These are phyloP conservation scores for Plebejus argus DNA, from an alignment of 2,888 invertebrate species.

Conservation along the genomic window DNA sequence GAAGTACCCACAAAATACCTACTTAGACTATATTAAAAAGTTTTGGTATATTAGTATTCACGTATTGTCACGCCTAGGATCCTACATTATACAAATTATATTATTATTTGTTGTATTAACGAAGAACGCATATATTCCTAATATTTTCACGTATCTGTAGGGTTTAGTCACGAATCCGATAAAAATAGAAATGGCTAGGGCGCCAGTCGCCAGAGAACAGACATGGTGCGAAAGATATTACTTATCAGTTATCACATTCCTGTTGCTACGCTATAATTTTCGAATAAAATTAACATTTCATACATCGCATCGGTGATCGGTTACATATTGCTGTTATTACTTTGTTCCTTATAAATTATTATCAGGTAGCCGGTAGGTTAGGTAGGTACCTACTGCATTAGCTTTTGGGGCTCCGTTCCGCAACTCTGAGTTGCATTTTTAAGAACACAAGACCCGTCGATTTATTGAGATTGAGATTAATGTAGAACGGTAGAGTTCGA, in stretches of 20 bases:
- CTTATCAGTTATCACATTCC: constrained; percentile 14
- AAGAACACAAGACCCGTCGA: too few species aligned
- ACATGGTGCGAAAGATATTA: constrained; percentile 36
- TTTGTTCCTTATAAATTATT: too few species aligned
- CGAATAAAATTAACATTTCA: not conserved
- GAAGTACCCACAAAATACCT: too few species aligned
- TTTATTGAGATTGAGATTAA: too few species aligned
- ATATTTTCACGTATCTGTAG: constrained; percentile 11
- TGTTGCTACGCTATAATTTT: not conserved
- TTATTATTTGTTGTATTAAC: not conserved
- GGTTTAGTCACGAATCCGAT: constrained; percentile 32
- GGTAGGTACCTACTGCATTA: too few species aligned
- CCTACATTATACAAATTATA: not conserved
- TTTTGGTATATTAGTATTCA: too few species aligned
- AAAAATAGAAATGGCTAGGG: constrained; percentile 33
- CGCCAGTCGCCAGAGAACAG: constrained; percentile 36
- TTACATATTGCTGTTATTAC: too few species aligned
- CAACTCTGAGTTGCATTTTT: too few species aligned
- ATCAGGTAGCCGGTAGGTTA: too few species aligned
- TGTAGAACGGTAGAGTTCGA: too few species aligned
- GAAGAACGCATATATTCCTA: not conserved
- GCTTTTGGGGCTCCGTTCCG: too few species aligned
- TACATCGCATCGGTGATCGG: not conserved
- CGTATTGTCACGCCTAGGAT: not conserved
- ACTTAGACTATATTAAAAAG: too few species aligned